A percentile compares a stretch with the other conserved stretches of the same genome.
Conservation (phyloP, 1,140 invertebrate genomes). For the Drosophila melanica region DNA sequence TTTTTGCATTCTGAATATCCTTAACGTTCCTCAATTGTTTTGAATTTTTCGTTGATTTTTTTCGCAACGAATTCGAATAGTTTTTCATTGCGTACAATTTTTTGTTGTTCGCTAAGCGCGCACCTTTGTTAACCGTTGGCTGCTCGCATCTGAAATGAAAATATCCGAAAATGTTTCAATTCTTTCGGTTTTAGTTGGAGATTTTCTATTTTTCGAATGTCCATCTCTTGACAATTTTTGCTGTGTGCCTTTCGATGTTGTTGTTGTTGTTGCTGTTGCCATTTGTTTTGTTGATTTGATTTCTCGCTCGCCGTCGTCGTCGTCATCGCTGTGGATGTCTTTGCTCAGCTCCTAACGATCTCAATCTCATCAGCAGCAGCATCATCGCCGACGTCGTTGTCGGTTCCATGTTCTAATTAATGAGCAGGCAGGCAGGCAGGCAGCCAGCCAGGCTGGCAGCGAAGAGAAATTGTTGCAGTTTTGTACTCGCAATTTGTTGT, state of each 20-base stretch:
- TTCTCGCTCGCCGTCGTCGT: slow-evolving; percentile 54
- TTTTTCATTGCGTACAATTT: slow-evolving; percentile 41
- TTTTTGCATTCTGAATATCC: slow-evolving; percentile 8
- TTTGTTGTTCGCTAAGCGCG: slow-evolving; percentile 51
- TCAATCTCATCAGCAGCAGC: slow-evolving; percentile 42
- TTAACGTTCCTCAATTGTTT: slow-evolving; percentile 32
- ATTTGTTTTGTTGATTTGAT: slow-evolving; percentile 79
- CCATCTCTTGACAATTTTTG: slow-evolving; percentile 80
- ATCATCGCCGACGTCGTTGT: slow-evolving; percentile 4
- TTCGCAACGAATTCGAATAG: slow-evolving; percentile 27
- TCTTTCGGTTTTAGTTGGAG: slow-evolving; percentile 81
- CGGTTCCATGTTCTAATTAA: slow-evolving; percentile 79
- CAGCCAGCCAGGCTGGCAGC: slow-evolving; percentile 15
- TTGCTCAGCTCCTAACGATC: slow-evolving; percentile 60
- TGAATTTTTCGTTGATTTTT: slow-evolving; percentile 15
- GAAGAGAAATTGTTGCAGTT: slow-evolving; percentile 68
- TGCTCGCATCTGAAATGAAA: slow-evolving; percentile 81
- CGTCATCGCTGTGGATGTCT: slow-evolving; percentile 29
- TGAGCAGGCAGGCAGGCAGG: slow-evolving; percentile 49
- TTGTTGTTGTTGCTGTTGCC: slow-evolving; percentile 42
- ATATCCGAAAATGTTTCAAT: slow-evolving; percentile 82
- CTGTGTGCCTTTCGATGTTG: slow-evolving; percentile 48
- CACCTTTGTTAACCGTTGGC: slow-evolving; percentile 82
- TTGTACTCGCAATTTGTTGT: slow-evolving; percentile 63
- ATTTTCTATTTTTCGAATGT: slow-evolving; percentile 83